Percentiles rank a stretch among this genome's conserved stretches.
Conservation (phyloP, 2,888 invertebrate species). For the Lordiphosa andalusiaca region DNA sequence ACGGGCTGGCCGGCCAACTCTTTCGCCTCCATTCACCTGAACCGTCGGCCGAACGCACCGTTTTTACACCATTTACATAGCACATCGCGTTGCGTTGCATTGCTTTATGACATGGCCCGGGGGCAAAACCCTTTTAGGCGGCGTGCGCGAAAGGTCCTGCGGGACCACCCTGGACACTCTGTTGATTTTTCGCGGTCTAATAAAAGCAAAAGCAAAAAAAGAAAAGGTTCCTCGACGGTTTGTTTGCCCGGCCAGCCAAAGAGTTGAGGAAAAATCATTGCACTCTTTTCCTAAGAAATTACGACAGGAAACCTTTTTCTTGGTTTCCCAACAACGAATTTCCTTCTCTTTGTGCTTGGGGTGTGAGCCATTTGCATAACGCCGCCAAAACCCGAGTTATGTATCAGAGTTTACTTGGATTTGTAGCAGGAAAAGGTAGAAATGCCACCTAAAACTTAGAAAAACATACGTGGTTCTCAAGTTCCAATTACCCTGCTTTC, state of each 20-base stretch:
- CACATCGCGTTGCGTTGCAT: slow-evolving; percentile 12
- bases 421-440: too few relatives aligned
- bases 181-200: slow-evolving; percentile 72
- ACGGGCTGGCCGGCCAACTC: slow-evolving; percentile 21
- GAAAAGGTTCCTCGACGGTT: slow-evolving; percentile 6
- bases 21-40: slow-evolving; percentile 58
- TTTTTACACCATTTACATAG: slow-evolving; percentile 5
- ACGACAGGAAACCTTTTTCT: slow-evolving; percentile 43
- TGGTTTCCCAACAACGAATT: slow-evolving; percentile 34
- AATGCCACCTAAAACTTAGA: too few relatives aligned
- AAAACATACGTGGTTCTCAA: too few relatives aligned
- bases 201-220: slow-evolving; percentile 43
- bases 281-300: slow-evolving; percentile 58
- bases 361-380: slow-evolving; percentile 68
- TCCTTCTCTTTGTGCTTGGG: slow-evolving; percentile 36
- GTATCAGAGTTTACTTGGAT: background rate
- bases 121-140: slow-evolving; percentile 65
- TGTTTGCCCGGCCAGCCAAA: slow-evolving; percentile 39
- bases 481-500: too few relatives aligned
- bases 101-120: slow-evolving; percentile 63
- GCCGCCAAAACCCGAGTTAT: slow-evolving; percentile 17
- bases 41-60: slow-evolving; percentile 29
- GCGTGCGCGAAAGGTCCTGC: slow-evolving; percentile 35
- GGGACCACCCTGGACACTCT: slow-evolving; percentile 47
- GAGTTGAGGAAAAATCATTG: slow-evolving; percentile 44